Percentiles rank a stretch among this genome's conserved stretches.
Conservation (phyloP, 2,888 invertebrate genomes). For the Drosophila buzzatii region DNA sequence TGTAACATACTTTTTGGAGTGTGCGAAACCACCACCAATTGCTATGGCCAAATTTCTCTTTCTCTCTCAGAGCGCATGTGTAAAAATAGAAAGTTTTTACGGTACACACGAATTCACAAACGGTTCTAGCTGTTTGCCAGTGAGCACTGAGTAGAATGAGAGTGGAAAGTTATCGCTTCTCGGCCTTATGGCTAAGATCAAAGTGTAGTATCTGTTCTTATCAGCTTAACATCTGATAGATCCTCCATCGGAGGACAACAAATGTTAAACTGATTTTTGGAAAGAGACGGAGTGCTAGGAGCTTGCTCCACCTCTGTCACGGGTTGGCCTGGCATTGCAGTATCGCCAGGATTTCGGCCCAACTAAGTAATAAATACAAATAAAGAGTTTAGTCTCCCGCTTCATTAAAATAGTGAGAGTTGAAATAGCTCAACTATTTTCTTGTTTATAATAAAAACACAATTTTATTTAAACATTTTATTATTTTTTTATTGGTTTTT, state of each 20-base stretch:
- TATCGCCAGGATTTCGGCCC: conserved; percentile 56
- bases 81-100: neutral
- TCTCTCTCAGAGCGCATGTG: conserved; percentile 13
- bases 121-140: neutral
- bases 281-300: conserved; percentile 51
- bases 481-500: conserved; percentile 63
- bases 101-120: conserved; percentile 32
- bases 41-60: neutral
- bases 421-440: neutral
- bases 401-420: too few relatives aligned
- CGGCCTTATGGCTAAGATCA: conserved; percentile 58
- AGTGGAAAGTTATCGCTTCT: conserved; percentile 36
- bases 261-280: conserved; percentile 60
- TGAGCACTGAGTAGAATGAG: fast-evolving
- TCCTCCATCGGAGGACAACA: conserved; percentile 55
- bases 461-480: conserved; percentile 65
- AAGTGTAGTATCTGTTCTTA: conserved; percentile 59
- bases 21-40: conserved; percentile 30
- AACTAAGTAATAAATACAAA: conserved; percentile 23
- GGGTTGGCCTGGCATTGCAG: conserved; percentile 57
- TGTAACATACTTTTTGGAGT: conserved; percentile 24
- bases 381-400: too few relatives aligned
- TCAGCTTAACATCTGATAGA: conserved; percentile 58
- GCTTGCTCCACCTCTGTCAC: conserved; percentile 57
- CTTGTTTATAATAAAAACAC: neutral